Conservation (phyloP, 2,797 vertebrate species). For the Pagetopsis macropterus region DNA sequence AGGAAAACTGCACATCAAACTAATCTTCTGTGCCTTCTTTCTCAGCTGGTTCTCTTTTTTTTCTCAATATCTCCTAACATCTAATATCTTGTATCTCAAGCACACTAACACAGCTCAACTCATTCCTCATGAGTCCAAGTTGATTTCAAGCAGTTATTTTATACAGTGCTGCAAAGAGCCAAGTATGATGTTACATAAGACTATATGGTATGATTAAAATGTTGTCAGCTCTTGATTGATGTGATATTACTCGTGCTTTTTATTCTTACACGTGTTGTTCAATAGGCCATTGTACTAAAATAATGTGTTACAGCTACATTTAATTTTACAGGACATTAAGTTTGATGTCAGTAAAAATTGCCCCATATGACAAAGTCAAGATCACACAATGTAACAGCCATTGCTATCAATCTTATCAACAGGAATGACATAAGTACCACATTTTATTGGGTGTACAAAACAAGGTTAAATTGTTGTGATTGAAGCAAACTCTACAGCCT, state of each 20-base stretch:
- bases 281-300: neutral
- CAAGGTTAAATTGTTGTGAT: neutral
- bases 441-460: neutral
- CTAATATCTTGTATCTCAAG: neutral
- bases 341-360: neutral
- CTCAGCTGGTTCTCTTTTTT: neutral
- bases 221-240: neutral
- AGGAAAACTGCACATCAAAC: neutral
- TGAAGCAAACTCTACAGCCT: neutral
- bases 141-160: conserved; percentile 20
- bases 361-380: neutral
- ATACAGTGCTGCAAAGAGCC: conserved; percentile 4
- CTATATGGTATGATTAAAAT: neutral
- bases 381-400: neutral
- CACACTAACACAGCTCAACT: neutral
- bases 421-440: neutral
- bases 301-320: neutral
- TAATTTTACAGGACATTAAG: neutral
- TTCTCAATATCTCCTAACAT: neutral
- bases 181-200: conserved; percentile 3
- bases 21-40: neutral
- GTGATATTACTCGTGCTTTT: neutral
- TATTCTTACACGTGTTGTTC: neutral
- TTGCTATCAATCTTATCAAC: neutral
- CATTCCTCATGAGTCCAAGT: neutral